Conservation (phyloP, 2,113 vertebrate species). For the Lamprotornis superbus region DNA sequence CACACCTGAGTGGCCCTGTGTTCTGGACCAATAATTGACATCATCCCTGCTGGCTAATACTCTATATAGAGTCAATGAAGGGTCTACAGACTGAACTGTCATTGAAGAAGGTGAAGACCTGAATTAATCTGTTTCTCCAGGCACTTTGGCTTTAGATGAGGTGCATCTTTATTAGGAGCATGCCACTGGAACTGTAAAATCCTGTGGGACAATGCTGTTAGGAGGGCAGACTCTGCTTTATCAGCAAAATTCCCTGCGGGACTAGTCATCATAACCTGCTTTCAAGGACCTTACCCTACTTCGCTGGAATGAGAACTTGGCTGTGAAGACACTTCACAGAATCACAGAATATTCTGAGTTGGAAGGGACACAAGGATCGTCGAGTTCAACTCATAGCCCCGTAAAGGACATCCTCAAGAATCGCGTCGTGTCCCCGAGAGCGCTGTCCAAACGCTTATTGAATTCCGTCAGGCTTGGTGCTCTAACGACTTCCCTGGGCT, state of each 20-base stretch:
- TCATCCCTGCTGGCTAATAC: rapidly evolving
- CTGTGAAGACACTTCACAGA: not conserved
- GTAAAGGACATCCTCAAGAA: not conserved
- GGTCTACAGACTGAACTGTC: not conserved
- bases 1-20: too few relatives aligned
- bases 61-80: rapidly evolving
- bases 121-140: not conserved
- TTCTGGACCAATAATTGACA: not conserved
- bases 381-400: not conserved
- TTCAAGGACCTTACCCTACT: rapidly evolving
- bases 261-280: rapidly evolving
- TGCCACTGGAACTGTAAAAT: too few relatives aligned
- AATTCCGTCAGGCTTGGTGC: not conserved
- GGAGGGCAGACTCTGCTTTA: too few relatives aligned
- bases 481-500: not conserved
- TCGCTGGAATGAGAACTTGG: too few relatives aligned
- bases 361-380: not conserved
- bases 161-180: rapidly evolving
- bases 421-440: rapidly evolving
- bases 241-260: too few relatives aligned
- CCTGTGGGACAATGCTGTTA: too few relatives aligned
- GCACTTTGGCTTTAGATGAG: not conserved
- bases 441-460: not conserved
- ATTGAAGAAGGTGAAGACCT: not conserved
- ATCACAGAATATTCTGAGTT: not conserved